Conservation (phyloP, 2,888 invertebrate species). For the Scrobipalpa costella region DNA sequence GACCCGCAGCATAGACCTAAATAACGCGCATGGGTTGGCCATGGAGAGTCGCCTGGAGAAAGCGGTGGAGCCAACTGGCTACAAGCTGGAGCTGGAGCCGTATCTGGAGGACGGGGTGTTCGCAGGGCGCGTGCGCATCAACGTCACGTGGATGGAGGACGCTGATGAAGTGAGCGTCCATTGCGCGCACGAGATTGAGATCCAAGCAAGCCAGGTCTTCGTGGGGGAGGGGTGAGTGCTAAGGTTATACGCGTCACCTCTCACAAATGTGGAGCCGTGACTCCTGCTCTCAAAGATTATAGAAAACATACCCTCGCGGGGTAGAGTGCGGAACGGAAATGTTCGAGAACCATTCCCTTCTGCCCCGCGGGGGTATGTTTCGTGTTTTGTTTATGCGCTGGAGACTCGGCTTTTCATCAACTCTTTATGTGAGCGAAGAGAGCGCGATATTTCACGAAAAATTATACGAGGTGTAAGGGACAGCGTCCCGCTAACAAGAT, state of each 20-base stretch:
- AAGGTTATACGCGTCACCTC: too few relatives aligned
- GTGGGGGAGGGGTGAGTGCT: background rate
- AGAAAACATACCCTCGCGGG: too few relatives aligned
- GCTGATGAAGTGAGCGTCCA: conserved; percentile 84
- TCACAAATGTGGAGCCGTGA: background rate
- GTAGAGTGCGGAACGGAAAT: too few relatives aligned
- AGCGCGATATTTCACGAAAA: too few relatives aligned
- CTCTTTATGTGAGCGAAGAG: too few relatives aligned
- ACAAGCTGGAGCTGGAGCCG: conserved; percentile 85
- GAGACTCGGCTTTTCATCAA: too few relatives aligned
- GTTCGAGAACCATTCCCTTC: too few relatives aligned
- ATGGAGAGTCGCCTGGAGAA: conserved; percentile 83
- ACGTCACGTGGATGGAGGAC: conserved; percentile 83
- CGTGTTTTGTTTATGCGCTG: too few relatives aligned
- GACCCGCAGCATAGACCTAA: conserved; percentile 85
- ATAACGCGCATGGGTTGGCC: conserved; percentile 84
- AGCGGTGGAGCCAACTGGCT: conserved; percentile 83
- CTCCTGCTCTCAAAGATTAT: too few relatives aligned
- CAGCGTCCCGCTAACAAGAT: too few relatives aligned
- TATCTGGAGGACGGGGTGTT: conserved; percentile 84
- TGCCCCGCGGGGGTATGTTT: too few relatives aligned
- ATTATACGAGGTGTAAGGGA: too few relatives aligned
- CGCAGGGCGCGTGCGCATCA: conserved; percentile 84
- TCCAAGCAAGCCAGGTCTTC: conserved; percentile 76
- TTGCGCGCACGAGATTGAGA: conserved; percentile 83